phyloP scores from a whole-genome alignment of 1,140 invertebrate genomes.

The Macrocentrus cingulum region DNA sequence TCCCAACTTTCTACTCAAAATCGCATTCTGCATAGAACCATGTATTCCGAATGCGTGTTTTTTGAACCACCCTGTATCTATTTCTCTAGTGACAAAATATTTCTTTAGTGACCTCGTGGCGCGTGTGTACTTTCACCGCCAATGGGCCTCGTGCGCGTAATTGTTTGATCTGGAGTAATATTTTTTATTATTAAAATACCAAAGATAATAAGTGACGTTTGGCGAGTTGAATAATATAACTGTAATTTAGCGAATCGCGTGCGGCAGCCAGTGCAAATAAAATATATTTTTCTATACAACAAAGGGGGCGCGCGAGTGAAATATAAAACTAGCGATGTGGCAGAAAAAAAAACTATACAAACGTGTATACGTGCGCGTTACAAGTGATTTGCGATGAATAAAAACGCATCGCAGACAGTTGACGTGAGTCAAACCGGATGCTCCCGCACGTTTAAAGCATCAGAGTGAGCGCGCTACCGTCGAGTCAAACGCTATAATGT shows the following conservation, averaged over 20 bases:
- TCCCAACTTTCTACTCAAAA: no score
- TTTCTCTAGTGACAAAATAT: no score
- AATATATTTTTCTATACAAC: no score
- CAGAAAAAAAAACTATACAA: background rate
- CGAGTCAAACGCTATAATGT: constrained; percentile 23
- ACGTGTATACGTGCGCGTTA: background rate
- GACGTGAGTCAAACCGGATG: constrained; percentile 8
- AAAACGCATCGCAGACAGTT: constrained; percentile 7
- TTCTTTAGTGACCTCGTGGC: no score
- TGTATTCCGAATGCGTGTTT: no score
- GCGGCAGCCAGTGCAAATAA: no score
- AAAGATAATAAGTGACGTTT: constrained; percentile 5
- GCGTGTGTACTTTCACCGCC: constrained; percentile 34
- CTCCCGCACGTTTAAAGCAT: background rate
- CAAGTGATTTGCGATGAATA: background rate
- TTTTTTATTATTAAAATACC: constrained; percentile 9
- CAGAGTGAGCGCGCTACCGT: constrained; percentile 3
- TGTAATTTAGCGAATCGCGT: background rate
- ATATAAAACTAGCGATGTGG: no score
- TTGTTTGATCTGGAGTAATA: constrained; percentile 16
- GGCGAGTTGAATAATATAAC: background rate
- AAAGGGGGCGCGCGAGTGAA: no score
- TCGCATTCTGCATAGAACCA: no score
- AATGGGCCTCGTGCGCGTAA: constrained; percentile 25
- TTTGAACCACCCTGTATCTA: no score